A percentile compares a stretch with the other conserved stretches of the same genome.
These are phyloP conservation scores for Agrilus mali DNA, from an alignment of 2,888 invertebrate species.

Conservation along the genomic window DNA sequence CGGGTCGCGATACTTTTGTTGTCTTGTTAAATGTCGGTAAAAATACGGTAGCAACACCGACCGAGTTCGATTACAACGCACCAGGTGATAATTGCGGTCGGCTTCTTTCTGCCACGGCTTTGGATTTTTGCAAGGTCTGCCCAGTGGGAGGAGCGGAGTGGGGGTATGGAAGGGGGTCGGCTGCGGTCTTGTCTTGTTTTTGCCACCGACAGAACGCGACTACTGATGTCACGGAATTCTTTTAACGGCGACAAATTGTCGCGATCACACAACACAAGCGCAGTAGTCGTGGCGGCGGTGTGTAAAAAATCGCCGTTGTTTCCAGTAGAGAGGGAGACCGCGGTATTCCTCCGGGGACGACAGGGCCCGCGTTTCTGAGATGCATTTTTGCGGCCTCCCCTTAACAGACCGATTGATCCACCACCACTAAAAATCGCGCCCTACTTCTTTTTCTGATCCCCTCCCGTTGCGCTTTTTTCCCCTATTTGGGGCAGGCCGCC, in stretches of 20 bases:
- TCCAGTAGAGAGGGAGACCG: conserved; percentile 18
- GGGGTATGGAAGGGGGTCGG: conserved; percentile 34
- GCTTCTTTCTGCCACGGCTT: conserved; percentile 41
- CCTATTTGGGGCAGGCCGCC: conserved; percentile 39
- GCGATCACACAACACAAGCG: conserved; percentile 36
- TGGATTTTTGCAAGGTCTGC: conserved; percentile 39
- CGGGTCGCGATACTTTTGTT: conserved; percentile 2
- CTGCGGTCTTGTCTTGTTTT: conserved; percentile 34
- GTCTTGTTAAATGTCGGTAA: conserved; percentile 5
- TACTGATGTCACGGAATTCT: conserved; percentile 38
- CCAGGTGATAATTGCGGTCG: conserved; percentile 37
- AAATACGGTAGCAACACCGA: conserved; percentile 10
- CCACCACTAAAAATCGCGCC: conserved; percentile 38
- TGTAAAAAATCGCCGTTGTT: conserved; percentile 26
- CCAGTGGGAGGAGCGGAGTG: conserved; percentile 48
- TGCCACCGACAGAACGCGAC: conserved; percentile 36
- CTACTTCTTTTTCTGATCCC: conserved; percentile 35
- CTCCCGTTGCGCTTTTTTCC: conserved; percentile 35
- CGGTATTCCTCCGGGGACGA: conserved; percentile 29
- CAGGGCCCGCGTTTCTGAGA: conserved; percentile 31
- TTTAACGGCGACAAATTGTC: conserved; percentile 39
- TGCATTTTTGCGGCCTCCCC: conserved; percentile 34
- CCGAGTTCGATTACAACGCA: conserved; percentile 16
- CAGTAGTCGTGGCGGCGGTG: conserved; percentile 30
- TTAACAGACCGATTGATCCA: conserved; percentile 33